phyloP scores from a whole-genome alignment of 1,140 invertebrate genomes.

The Drosophila kikkawai region DNA sequence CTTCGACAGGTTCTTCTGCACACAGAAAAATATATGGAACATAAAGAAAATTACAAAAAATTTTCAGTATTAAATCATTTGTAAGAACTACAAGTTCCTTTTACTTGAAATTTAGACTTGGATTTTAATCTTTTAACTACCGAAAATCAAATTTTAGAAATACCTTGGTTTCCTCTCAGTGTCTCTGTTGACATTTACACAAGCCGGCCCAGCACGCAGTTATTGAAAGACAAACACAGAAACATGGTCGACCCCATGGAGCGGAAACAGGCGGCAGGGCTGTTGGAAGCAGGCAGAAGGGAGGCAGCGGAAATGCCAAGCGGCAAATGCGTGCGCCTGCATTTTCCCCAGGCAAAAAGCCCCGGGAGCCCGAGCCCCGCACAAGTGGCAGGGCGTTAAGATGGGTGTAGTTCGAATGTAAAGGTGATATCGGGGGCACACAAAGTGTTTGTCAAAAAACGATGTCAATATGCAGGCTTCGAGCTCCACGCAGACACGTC shows the following conservation, averaged over 20 bases:
- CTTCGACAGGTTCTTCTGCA: constrained; percentile 7
- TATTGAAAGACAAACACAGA: constrained; percentile 73
- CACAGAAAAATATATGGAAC: not conserved
- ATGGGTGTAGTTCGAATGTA: constrained; percentile 25
- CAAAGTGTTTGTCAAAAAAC: constrained; percentile 70
- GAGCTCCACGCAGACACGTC: constrained; percentile 39
- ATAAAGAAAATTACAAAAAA: not conserved
- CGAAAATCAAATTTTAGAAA: not conserved
- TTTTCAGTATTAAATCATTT: not conserved
- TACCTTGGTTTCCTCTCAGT: constrained; percentile 6
- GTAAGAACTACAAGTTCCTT: not conserved
- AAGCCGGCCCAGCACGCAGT: constrained; percentile 49
- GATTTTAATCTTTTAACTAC: not conserved
- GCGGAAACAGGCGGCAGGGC: constrained; percentile 9
- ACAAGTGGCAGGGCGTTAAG: constrained; percentile 6
- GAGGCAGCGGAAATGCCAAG: constrained; percentile 69
- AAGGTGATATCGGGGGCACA: constrained; percentile 38
- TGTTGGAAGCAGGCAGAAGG: not conserved
- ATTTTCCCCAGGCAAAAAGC: constrained; percentile 45
- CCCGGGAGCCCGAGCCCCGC: not conserved
- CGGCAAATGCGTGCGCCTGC: constrained; percentile 70
- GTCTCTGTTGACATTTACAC: constrained; percentile 35
- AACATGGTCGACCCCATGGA: constrained; percentile 35
- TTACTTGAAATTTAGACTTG: not conserved
- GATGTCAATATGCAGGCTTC: constrained; percentile 69